Base-by-base conservation (phyloP, 2,888 invertebrate genomes). In the Drosophila fungiperda region DNA sequence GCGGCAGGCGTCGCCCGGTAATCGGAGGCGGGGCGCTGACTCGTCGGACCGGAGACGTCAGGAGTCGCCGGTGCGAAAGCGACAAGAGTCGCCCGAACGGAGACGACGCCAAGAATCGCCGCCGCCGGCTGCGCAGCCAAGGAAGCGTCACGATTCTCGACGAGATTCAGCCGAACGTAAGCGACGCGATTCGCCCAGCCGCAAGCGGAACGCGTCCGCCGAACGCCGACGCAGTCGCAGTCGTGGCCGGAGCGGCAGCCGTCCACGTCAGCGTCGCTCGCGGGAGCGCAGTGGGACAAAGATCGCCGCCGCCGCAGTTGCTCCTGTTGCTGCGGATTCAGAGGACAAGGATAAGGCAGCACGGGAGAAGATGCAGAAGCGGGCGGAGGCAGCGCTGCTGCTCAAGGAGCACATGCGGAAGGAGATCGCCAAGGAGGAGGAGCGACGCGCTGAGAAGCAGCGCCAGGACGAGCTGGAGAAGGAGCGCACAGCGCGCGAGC, bases 401-500 rank as follows among this genome's bases (percentile, higher is more conserved):
- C 90, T 95, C 50, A 94, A 95, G 78, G 95, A 95, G 81, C 95
- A 95, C 78, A 95, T 95, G 94, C 95, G 95, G 68, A 91, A 94
- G 74, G 94, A 94, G 77, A 93, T 94, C 48, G 93, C 94, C 58
- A 95, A 94, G 80, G 93, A 94, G 81, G 94, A 94, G 76, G 94
- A 94, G 79, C 94, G 94, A 66, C 94, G 94, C 50, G 94, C 94
- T 1, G 95, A 95, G 72, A 91, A 92, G 66, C 91, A 92, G 73
- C 90, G 92, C 29, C 73, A 90, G 53, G 92, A 93, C 63, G 93
- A 93, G 36, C 71, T 92, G 11, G 92, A 92, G 72, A 93, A 92
- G 60, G 92, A 91, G 65, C 92, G 91, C 62, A 91, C 91, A 3
- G 91, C 91, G 6, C 90, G 91, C 12, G 93, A 91, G 80, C 80